Percentiles rank a stretch among this genome's conserved stretches.
Conservation (phyloP, 2,888 invertebrate species). For the Scaptomyza caliginosa region DNA sequence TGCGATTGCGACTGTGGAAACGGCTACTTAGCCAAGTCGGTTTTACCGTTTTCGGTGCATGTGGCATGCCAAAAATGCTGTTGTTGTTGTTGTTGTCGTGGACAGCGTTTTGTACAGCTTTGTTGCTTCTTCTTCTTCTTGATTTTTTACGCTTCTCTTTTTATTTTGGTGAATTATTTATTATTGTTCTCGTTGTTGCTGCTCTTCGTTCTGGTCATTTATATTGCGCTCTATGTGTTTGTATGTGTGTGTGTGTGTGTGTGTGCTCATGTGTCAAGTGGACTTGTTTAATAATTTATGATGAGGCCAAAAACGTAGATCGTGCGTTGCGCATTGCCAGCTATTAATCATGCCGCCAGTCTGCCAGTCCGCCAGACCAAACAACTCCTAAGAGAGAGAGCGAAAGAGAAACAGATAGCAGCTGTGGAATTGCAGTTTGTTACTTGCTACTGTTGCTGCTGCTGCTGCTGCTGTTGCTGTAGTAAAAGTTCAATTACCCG, state of each 20-base stretch:
- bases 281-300: conserved; percentile 78
- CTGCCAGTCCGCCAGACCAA: too few relatives aligned
- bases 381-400: conserved; percentile 1
- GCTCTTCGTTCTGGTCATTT: conserved; percentile 70
- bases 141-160: background rate
- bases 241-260: conserved; percentile 16
- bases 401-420: conserved; percentile 4
- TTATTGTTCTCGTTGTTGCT: conserved; percentile 24
- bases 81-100: background rate
- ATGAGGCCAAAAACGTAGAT: conserved; percentile 79
- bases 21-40: conserved; percentile 63
- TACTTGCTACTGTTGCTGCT: conserved; percentile 9
- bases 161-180: conserved; percentile 4
- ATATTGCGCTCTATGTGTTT: conserved; percentile 53
- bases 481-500: conserved; percentile 81
- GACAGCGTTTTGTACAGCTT: conserved; percentile 73
- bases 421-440: conserved; percentile 30
- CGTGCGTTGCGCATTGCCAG: conserved; percentile 79
- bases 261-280: conserved; percentile 65
- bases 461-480: conserved; percentile 32
- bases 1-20: conserved; percentile 1
- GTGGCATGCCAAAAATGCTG: conserved; percentile 72
- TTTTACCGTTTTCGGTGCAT: conserved; percentile 76
- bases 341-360: conserved; percentile 73
- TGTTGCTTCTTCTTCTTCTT: conserved; percentile 34